A percentile compares a stretch with the other conserved stretches of the same genome.
phyloP scores from a whole-genome alignment of 35 echinoderm and acorn worm species.

The Apostichopus japonicus region DNA sequence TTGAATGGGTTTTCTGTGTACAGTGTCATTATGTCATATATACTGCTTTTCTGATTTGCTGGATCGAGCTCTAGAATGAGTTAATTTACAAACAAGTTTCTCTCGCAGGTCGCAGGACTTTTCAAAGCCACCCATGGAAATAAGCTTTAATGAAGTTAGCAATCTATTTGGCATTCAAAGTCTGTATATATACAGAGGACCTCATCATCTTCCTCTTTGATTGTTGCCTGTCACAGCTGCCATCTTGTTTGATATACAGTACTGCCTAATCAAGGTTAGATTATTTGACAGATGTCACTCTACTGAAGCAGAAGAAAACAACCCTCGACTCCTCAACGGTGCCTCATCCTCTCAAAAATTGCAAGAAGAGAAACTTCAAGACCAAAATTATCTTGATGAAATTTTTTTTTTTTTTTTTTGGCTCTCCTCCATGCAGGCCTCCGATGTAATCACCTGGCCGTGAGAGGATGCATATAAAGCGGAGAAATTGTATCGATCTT shows the following conservation, averaged over 20 bases:
- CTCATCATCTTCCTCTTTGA: neutral
- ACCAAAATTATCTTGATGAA: neutral
- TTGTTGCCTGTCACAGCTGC: neutral
- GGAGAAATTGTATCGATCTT: conserved; percentile 18
- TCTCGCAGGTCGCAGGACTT: too few species aligned
- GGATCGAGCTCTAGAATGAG: too few species aligned
- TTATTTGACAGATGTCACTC: neutral
- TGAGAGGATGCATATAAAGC: neutral
- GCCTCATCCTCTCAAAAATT: neutral
- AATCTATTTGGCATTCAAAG: neutral
- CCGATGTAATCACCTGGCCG: conserved; percentile 29
- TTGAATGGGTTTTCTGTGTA: too few species aligned
- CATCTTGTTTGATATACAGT: neutral
- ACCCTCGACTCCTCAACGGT: neutral
- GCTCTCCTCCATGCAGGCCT: neutral
- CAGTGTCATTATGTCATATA: too few species aligned
- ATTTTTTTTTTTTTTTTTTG: neutral
- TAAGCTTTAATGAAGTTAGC: too few species aligned
- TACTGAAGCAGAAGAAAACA: neutral
- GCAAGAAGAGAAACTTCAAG: neutral
- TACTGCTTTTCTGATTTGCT: too few species aligned
- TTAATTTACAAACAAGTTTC: too few species aligned
- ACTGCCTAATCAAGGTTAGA: neutral
- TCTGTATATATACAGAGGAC: neutral
- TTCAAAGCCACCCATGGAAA: too few species aligned